Evolutionary conservation across 2,888 invertebrate genomes (phyloP), one percentile per base, ranked within the genome.

Genomic region (Eubasilissa splendida): DNA sequence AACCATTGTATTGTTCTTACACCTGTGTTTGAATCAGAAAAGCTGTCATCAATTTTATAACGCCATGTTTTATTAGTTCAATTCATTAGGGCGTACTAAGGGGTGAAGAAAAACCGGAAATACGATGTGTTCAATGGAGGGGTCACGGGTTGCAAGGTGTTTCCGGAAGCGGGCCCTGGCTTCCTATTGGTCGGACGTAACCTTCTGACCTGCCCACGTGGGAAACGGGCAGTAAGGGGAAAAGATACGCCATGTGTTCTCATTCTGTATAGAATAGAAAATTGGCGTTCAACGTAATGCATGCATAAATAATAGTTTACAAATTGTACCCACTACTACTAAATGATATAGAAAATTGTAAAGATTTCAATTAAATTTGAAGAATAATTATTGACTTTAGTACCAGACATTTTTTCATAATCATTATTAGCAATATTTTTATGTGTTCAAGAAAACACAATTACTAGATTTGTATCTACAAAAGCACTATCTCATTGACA

Each of bases 81-180:
- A 68, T 68, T 68, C 68, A 68, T 68, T 68, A 68, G 68, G 68
- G 68, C 68, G 80, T 68, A 54, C 22, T 53, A 42, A 22, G 14
- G 54, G 54, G 63, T 33, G 65, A 42, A 54, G 22, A 76, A 80
- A 80, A 80, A 76, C 80, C 76, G 76, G 68, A 80, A 68, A 60
- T 66, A 50, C 75, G 79, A 63, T 65, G 76, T 66, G 76, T 77
- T 77, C 77, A 58, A 77, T 78, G 82, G 80, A 79, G 81, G 83
- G 83, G 79, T 83, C 83, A 81, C 50, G 75, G 83, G 80, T 79
- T 63, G 52, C 77, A 73, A 76, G 79, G 81, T 79, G 79, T 76
- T 76, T 76, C 79, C 76, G 80, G 76, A 73, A 73, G 53, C 31
- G 42, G 52, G 42, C 71, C n/a, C 76, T 53, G 65, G 50, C 56